Percentiles rank a stretch among this genome's conserved stretches.
phyloP scores from a whole-genome alignment of 2,888 invertebrate species.

The Sepiola atlantica region DNA sequence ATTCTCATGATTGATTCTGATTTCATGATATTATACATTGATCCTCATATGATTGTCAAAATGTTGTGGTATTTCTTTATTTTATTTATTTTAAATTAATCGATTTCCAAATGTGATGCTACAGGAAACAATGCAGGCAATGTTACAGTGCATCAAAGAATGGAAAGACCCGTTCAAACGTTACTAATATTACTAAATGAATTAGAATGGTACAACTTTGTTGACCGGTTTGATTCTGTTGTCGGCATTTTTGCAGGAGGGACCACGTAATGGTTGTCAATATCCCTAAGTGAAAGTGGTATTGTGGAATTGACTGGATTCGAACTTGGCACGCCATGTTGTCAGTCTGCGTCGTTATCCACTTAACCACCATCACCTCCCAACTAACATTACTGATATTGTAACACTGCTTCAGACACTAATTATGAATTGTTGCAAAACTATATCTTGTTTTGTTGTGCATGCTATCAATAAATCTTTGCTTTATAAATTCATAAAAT shows the following conservation, averaged over 20 bases:
- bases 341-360: too few relatives aligned
- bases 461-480: not conserved
- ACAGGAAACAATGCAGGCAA: not conserved
- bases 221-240: too few relatives aligned
- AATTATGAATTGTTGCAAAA: not conserved
- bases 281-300: too few relatives aligned
- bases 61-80: not conserved
- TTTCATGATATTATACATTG: not conserved
- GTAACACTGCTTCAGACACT: not conserved
- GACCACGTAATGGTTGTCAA: too few relatives aligned
- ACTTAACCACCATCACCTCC: too few relatives aligned
- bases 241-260: too few relatives aligned
- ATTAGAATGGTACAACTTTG: too few relatives aligned
- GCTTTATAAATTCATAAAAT: not conserved
- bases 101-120: not conserved
- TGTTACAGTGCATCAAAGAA: not conserved
- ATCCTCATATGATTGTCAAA: not conserved
- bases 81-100: not conserved
- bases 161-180: not conserved
- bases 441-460: not conserved
- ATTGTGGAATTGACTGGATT: too few relatives aligned
- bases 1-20: too few relatives aligned
- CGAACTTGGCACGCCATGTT: too few relatives aligned
- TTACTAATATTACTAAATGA: not conserved
- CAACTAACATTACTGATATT: not conserved